Conservation (phyloP, 2,888 invertebrate genomes). For the Emmelina monodactyla region DNA sequence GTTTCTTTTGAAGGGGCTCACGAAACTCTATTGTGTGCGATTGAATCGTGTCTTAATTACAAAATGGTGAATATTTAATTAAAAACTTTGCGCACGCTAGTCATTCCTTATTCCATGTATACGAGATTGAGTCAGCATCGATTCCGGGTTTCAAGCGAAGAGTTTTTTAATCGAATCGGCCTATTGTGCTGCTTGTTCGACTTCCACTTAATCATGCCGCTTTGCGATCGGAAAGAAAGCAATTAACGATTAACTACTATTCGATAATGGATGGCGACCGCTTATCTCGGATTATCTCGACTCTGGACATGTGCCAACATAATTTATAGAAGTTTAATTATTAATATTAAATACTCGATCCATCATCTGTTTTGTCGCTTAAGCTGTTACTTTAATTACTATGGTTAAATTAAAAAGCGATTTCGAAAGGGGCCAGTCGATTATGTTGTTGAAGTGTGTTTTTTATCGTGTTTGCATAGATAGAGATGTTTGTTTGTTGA, state of each 20-base stretch:
- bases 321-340: too few species aligned
- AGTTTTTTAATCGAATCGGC: conserved; percentile 60
- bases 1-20: conserved; percentile 43
- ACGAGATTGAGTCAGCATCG: conserved; percentile 58
- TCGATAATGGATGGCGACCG: conserved; percentile 61
- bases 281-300: conserved; percentile 56
- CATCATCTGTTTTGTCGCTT: too few species aligned
- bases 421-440: too few species aligned
- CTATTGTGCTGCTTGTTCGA: conserved; percentile 63
- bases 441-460: too few species aligned
- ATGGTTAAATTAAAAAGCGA: too few species aligned
- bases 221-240: conserved; percentile 61
- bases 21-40: conserved; percentile 45
- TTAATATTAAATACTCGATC: too few species aligned
- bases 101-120: conserved; percentile 62
- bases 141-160: conserved; percentile 52
- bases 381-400: too few species aligned
- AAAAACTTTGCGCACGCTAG: conserved; percentile 62
- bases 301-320: conserved; percentile 38
- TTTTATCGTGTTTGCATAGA: too few species aligned
- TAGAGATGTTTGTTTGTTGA: too few species aligned
- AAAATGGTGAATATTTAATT: conserved; percentile 63
- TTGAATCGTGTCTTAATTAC: conserved; percentile 60
- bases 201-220: conserved; percentile 61
- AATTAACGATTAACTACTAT: conserved; percentile 60